phyloP scores from a whole-genome alignment of 1,140 invertebrate genomes.

The Leucophenga varia region DNA sequence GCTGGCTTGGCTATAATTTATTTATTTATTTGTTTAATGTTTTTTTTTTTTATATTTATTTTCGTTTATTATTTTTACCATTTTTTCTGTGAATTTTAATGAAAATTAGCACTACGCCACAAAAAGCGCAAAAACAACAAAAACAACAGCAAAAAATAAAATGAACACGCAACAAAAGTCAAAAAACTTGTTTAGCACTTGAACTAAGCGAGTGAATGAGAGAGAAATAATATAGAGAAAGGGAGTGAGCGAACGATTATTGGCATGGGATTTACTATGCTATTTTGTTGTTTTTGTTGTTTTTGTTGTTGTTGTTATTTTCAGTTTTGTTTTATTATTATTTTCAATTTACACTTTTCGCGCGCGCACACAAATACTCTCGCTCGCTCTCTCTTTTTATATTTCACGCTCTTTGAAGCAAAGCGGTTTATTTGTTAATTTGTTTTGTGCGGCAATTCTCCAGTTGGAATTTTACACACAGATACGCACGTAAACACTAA shows the following conservation, averaged over 20 bases:
- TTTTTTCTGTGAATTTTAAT: no score
- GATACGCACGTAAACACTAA: no score
- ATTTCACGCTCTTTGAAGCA: no score
- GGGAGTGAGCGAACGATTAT: no score
- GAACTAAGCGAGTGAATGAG: no score
- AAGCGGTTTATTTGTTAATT: not conserved
- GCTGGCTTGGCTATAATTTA: no score
- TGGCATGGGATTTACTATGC: no score
- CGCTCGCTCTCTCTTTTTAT: not conserved
- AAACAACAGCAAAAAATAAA: constrained; percentile 12
- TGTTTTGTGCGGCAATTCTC: not conserved
- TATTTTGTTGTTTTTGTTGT: constrained; percentile 7
- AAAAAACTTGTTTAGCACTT: constrained; percentile 47
- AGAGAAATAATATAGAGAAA: no score
- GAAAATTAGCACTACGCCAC: no score
- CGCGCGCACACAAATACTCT: constrained; percentile 15
- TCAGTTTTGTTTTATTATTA: constrained; percentile 36
- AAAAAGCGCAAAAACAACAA: not conserved
- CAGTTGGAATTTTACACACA: constrained; percentile 7
- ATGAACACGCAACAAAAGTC: constrained; percentile 10
- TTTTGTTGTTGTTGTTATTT: constrained; percentile 22
- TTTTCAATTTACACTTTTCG: constrained; percentile 53
- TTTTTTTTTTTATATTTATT: no score
- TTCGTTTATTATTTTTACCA: no score
- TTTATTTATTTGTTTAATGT: no score